Base-by-base conservation (phyloP, 2,888 invertebrate genomes). In the Charanyca ferruginea region DNA sequence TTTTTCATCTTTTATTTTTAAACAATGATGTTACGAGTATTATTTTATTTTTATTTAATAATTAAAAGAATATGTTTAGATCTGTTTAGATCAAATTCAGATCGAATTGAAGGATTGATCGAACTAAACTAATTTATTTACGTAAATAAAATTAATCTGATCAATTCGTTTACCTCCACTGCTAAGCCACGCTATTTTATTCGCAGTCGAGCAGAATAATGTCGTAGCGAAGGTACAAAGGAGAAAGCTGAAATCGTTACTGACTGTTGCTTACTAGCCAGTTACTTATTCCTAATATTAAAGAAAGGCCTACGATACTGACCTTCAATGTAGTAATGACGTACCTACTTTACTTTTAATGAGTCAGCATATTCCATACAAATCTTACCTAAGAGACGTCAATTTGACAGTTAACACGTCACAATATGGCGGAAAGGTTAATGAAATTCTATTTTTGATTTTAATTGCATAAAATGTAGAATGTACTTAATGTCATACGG, bases 321-420 rank as follows among this genome's bases (percentile, higher is more conserved):
- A 73, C 74, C 69, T 73, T 70, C 53, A 16, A 1, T 11, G n/a
- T 18, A 22, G 8, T 20, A 25, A 73, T 61, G 49, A 71, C 18
- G 42, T 73, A 32, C 35, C 22, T 16, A 65, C 11, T 44, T 44
- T 35, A 35, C 20, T 54, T 66, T 66, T 35, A 55, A 55, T 70
- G 69, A 73, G 44, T 73, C 69, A 66, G 66, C 69, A 73, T 54
- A 70, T 70, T 70, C 69, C 66, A 22, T 28, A 44, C n/a, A 51
- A 73, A 49, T 73, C 73, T 73, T 73, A 64, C 52, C 65, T 42
- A 68, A 64, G 64, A 73, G 28, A 65, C 66, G 20, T 45, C 11
- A 73, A 38, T 51, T 51, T 66, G 74, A 66, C 74, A 70, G 66
- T 38, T 70, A 23, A 9, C 5, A 9, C 49, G 44, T 66, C 54